Percentiles rank a stretch among this genome's conserved stretches.
Conservation (phyloP, 2,113 vertebrate species). For the Zapus hudsonius region DNA sequence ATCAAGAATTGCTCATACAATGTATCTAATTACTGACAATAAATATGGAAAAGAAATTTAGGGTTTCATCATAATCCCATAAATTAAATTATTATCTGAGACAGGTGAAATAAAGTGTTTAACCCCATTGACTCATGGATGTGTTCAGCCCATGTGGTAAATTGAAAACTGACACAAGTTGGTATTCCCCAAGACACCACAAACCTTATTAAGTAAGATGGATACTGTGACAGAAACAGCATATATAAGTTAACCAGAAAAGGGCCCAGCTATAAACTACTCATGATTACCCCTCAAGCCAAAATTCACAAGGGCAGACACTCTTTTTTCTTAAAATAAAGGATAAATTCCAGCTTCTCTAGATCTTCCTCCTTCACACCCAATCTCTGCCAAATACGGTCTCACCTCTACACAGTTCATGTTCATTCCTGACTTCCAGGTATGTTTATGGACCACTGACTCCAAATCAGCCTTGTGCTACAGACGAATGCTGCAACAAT, state of each 20-base stretch:
- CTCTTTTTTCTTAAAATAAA: conserved; percentile 17
- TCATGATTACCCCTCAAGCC: neutral
- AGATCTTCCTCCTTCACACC: neutral
- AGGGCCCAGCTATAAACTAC: neutral
- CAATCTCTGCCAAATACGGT: neutral
- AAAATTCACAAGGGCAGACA: neutral
- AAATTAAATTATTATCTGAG: neutral
- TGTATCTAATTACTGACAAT: no score
- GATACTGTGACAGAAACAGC: conserved; percentile 15
- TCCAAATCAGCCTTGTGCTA: neutral
- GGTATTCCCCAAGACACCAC: neutral
- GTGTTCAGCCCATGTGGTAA: neutral
- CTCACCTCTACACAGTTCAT: neutral
- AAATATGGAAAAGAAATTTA: no score
- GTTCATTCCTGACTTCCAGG: neutral
- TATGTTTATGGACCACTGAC: neutral
- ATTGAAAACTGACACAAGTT: neutral
- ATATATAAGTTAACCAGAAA: neutral
- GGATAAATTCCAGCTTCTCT: neutral
- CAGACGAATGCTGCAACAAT: neutral
- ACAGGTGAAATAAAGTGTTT: neutral
- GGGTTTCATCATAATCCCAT: rapidly evolving
- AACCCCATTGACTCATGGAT: neutral
- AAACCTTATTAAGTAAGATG: neutral
- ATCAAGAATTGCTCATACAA: no score